These are phyloP conservation scores for Perccottus glenii DNA, from an alignment of 2,113 vertebrate genomes.

Conservation along the genomic window DNA sequence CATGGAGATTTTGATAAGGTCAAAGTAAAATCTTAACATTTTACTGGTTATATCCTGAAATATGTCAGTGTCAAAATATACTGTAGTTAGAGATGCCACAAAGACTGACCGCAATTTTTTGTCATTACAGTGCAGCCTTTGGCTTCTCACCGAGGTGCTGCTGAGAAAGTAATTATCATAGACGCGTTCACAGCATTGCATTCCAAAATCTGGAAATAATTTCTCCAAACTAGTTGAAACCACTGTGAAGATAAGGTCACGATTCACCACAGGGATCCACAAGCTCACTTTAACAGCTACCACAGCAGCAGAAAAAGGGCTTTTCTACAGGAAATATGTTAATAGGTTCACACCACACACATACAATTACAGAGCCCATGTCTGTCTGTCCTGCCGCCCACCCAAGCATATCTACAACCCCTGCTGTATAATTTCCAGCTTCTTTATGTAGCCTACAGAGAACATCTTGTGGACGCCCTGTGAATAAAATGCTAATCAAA, in stretches of 20 bases:
- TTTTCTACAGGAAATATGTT: slow-evolving; percentile 56
- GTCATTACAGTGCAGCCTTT: slow-evolving; percentile 12
- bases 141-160: slow-evolving; percentile 37
- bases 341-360: slow-evolving; percentile 63
- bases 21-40: neutral
- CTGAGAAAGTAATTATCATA: slow-evolving; percentile 45
- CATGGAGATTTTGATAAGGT: too few species aligned
- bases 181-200: slow-evolving; percentile 42
- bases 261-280: slow-evolving; percentile 42
- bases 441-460: slow-evolving; percentile 11
- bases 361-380: slow-evolving; percentile 25
- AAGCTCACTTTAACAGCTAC: slow-evolving; percentile 44
- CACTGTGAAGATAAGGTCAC: slow-evolving; percentile 54
- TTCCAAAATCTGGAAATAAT: slow-evolving; percentile 70
- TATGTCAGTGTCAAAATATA: neutral
- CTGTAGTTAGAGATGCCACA: slow-evolving; percentile 5
- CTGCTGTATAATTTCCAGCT: slow-evolving; percentile 19
- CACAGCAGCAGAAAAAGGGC: slow-evolving; percentile 38
- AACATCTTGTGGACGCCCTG: slow-evolving; percentile 6
- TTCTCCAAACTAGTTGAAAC: slow-evolving; percentile 60
- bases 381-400: slow-evolving; percentile 30
- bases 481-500: slow-evolving; percentile 45
- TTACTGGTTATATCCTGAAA: neutral
- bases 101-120: slow-evolving; percentile 25
- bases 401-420: slow-evolving; percentile 34